phyloP scores from a whole-genome alignment of 2,888 invertebrate species.

The Philhelius pedissequus region DNA sequence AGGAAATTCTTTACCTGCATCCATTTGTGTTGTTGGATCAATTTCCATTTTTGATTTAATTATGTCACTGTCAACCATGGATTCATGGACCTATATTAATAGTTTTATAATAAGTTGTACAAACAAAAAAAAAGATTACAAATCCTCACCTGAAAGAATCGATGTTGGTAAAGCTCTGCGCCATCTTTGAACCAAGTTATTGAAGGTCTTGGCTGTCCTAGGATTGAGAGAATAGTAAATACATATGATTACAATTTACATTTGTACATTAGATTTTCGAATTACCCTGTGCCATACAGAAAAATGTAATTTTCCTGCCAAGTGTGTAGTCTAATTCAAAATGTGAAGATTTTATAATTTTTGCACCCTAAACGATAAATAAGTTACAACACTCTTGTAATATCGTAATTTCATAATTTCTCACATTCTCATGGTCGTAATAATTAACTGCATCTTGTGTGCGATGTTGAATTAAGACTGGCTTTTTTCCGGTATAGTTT shows the following conservation, averaged over 20 bases:
- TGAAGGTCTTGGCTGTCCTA: conserved; percentile 87
- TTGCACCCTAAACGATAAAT: conserved; percentile 85
- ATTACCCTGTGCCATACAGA: conserved; percentile 92
- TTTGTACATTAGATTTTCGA: neutral
- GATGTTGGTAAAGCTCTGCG: conserved; percentile 93
- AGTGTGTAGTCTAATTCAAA: conserved; percentile 95
- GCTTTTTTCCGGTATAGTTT: conserved; percentile 78
- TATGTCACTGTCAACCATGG: conserved; percentile 88
- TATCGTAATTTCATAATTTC: conserved; percentile 70
- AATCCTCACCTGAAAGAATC: conserved; percentile 87
- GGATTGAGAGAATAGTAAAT: too few species aligned
- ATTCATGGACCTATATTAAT: conserved; percentile 88
- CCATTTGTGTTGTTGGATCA: conserved; percentile 97
- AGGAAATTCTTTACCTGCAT: conserved; percentile 84
- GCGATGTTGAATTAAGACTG: conserved; percentile 83
- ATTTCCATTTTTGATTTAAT: conserved; percentile 96
- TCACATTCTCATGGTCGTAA: conserved; percentile 92
- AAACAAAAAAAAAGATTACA: neutral
- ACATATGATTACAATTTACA: too few species aligned
- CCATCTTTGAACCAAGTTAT: conserved; percentile 98
- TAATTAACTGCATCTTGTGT: conserved; percentile 94
- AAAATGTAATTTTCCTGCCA: conserved; percentile 95
- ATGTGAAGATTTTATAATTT: conserved; percentile 92
- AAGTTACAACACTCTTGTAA: neutral
- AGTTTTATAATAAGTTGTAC: neutral